phyloP scores from a whole-genome alignment of 2,797 vertebrate species.

The Enteromius trimaculatus region DNA sequence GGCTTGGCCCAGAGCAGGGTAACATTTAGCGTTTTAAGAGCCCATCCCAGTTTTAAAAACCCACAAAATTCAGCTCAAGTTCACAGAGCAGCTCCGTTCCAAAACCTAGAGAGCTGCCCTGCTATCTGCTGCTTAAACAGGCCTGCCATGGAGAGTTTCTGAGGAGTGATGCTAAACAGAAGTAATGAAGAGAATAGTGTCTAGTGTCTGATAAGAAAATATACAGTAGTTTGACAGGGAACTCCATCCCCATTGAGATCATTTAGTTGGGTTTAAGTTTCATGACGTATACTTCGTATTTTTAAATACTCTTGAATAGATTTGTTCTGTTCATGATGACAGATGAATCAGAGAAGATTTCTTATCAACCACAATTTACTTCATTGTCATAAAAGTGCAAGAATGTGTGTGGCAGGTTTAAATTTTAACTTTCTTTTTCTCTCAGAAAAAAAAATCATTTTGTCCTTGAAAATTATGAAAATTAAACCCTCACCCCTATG shows the following conservation, averaged over 20 bases:
- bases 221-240: background rate
- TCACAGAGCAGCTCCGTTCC: slow-evolving; percentile 63
- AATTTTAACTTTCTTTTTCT: background rate
- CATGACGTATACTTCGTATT: background rate
- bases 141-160: background rate
- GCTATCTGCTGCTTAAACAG: background rate
- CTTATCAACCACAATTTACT: background rate
- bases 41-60: slow-evolving; percentile 63
- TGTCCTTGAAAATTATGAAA: background rate
- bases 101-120: slow-evolving; percentile 16
- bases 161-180: background rate
- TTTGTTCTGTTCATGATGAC: background rate
- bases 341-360: background rate
- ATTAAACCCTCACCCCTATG: no score
- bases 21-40: slow-evolving; percentile 59
- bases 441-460: background rate
- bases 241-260: background rate
- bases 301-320: background rate
- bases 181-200: background rate
- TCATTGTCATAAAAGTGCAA: background rate
- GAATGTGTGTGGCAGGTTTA: background rate
- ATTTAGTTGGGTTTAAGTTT: background rate
- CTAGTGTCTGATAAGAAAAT: background rate
- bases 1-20: slow-evolving; percentile 72
- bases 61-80: slow-evolving; percentile 75